phyloP scores from a whole-genome alignment of 2,888 invertebrate species.

The Ectemnius lituratus region DNA sequence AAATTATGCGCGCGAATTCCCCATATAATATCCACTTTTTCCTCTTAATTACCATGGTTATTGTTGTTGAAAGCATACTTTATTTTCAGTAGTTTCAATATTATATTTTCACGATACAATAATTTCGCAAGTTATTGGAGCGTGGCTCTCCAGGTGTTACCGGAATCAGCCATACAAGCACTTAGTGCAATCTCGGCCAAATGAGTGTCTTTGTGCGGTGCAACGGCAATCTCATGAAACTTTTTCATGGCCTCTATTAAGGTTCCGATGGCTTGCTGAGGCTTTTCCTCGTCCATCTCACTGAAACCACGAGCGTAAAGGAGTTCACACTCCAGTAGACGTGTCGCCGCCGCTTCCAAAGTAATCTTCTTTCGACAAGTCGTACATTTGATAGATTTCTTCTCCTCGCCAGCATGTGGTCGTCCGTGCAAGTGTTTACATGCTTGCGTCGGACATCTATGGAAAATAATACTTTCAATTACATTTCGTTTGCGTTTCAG shows the following conservation, averaged over 20 bases:
- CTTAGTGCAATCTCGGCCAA: slow-evolving; percentile 85
- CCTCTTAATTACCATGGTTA: no score
- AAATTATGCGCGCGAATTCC: neutral
- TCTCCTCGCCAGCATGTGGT: slow-evolving; percentile 75
- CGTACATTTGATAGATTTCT: slow-evolving; percentile 77
- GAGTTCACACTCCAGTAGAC: slow-evolving; percentile 78
- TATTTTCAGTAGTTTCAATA: no score
- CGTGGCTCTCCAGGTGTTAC: slow-evolving; percentile 76
- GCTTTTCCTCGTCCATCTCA: slow-evolving; percentile 80
- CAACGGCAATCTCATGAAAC: slow-evolving; percentile 82
- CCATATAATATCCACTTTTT: no score
- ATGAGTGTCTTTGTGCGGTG: slow-evolving; percentile 85
- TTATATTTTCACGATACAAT: no score
- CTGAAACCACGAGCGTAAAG: slow-evolving; percentile 78
- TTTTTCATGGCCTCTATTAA: slow-evolving; percentile 81
- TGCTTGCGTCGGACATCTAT: slow-evolving; percentile 79
- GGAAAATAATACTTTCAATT: neutral
- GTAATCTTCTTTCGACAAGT: slow-evolving; percentile 79
- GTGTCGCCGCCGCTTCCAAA: slow-evolving; percentile 76
- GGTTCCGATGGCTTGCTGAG: slow-evolving; percentile 79
- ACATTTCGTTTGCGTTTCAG: neutral
- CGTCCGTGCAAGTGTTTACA: slow-evolving; percentile 79
- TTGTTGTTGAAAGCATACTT: no score
- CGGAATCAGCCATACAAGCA: slow-evolving; percentile 82
- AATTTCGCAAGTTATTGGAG: neutral